Evolutionary conservation across 2,888 invertebrate species (phyloP).

Genomic region (Tricholauxania praeusta): DNA sequence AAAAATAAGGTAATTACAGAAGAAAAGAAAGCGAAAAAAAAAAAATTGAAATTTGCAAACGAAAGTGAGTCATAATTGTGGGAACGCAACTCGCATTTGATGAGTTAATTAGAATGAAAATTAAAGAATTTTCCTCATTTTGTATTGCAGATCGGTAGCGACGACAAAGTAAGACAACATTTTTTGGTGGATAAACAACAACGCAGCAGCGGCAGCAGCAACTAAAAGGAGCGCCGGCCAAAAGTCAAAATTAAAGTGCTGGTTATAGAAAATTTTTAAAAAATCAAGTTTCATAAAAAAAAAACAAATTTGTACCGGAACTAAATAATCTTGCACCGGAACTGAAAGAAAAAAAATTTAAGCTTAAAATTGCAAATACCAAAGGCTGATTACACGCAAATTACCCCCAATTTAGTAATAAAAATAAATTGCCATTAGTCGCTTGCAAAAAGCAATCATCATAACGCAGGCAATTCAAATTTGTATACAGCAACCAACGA

Average conservation of each 20-base stretch:
- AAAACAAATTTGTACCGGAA: not conserved
- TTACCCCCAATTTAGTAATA: slow-evolving; percentile 43
- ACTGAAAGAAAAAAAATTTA: slow-evolving; percentile 29
- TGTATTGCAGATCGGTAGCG: slow-evolving; percentile 26
- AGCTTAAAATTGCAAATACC: slow-evolving; percentile 29
- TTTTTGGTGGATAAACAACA: slow-evolving; percentile 37
- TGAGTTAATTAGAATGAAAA: slow-evolving; percentile 42
- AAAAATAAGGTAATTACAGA: slow-evolving; percentile 5
- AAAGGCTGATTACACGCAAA: slow-evolving; percentile 44
- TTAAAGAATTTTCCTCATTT: slow-evolving; percentile 32
- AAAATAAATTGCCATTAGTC: slow-evolving; percentile 31
- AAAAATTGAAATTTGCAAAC: slow-evolving; percentile 22
- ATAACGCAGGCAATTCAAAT: slow-evolving; percentile 42
- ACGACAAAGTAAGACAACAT: slow-evolving; percentile 35
- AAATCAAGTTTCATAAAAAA: not conserved
- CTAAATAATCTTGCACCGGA: slow-evolving; percentile 24
- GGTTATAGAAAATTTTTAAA: slow-evolving; percentile 16
- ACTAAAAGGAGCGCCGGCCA: not conserved
- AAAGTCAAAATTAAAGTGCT: slow-evolving; percentile 27
- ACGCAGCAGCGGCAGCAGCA: slow-evolving; percentile 25
- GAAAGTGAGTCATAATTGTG: slow-evolving; percentile 44
- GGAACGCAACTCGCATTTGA: slow-evolving; percentile 17
- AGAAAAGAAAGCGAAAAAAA: slow-evolving; percentile 41
- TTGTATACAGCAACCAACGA: slow-evolving; percentile 42
- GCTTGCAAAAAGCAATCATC: not conserved